Base-by-base conservation (phyloP, 1,140 invertebrate species). In the Drosophila sucinea region DNA sequence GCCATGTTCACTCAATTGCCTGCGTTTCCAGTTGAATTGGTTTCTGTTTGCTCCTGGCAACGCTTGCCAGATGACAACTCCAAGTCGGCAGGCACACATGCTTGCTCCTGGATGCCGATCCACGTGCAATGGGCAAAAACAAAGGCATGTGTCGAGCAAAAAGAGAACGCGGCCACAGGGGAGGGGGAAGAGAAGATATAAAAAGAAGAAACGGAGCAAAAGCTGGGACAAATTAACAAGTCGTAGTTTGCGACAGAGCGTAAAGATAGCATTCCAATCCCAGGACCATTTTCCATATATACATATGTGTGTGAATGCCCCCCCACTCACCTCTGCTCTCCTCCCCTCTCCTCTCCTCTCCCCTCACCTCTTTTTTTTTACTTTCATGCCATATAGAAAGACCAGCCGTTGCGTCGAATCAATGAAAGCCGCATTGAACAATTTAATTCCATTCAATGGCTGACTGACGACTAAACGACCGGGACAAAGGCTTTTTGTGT, bases 21-120 rank as follows among this genome's bases (percentile, higher is more conserved):
- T 71, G 61, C 57, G 70, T 71, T 86, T 81, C 66, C 83, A 87
- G 62, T 79, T 82, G 76, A 86, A 82, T 86, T 73, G 81, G 60
- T 73, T 79, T 73, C 70, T 63, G 73, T 77, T 66, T 68, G 35
- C 70, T 67, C 61, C 11, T n/a, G 72, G 56, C 73, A 68, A 66
- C 57, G 57, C 78, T 56, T 29, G 47, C 56, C 47, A 60, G 60
- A 61, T 64, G 78, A 64, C 67, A 65, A 70, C 44, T 67, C 35
- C 71, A 79, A 33, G 54, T 60, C 64, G 35, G 25, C 35, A 63
- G 23, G 44, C 41, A 51, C 73, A 66, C 64, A 73, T 25, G 55
- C 44, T 40, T 73, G 62, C 64, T 47, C 29, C 38, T 51, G 64
- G 47, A 35, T 70, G 56, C 55, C 74, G 74, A 82, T 82, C 74